Conservation (phyloP, 2,797 vertebrate species). For the Eulemur albifrons region DNA sequence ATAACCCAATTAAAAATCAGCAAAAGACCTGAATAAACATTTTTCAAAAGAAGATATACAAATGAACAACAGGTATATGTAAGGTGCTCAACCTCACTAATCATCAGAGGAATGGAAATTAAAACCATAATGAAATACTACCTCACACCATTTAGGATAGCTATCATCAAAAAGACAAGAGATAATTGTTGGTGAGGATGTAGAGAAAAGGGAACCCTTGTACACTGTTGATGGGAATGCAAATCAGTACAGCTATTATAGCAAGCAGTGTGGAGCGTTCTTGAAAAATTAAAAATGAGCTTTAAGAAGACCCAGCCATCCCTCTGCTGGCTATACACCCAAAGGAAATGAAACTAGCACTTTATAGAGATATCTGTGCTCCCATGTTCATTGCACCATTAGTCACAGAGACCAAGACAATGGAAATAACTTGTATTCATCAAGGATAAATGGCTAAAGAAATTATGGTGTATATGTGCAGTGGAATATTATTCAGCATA, state of each 20-base stretch:
- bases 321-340: background rate
- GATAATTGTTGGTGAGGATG: background rate
- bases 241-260: background rate
- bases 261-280: background rate
- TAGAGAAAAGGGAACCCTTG: background rate
- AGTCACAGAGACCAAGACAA: background rate
- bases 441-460: background rate
- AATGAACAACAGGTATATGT: background rate
- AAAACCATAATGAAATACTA: background rate
- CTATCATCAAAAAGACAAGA: background rate
- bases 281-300: background rate
- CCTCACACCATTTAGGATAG: background rate
- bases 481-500: background rate
- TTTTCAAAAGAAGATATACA: background rate
- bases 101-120: background rate
- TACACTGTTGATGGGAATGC: background rate
- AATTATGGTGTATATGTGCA: background rate
- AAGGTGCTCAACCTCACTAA: background rate
- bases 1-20: background rate
- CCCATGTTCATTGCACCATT: background rate
- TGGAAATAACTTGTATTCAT: background rate
- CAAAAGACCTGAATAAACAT: background rate
- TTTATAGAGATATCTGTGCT: background rate
- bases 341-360: background rate
- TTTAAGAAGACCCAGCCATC: background rate